Evolutionary conservation across 2,113 vertebrate species (phyloP).

Genomic region (Bolborhynchus lineola): DNA sequence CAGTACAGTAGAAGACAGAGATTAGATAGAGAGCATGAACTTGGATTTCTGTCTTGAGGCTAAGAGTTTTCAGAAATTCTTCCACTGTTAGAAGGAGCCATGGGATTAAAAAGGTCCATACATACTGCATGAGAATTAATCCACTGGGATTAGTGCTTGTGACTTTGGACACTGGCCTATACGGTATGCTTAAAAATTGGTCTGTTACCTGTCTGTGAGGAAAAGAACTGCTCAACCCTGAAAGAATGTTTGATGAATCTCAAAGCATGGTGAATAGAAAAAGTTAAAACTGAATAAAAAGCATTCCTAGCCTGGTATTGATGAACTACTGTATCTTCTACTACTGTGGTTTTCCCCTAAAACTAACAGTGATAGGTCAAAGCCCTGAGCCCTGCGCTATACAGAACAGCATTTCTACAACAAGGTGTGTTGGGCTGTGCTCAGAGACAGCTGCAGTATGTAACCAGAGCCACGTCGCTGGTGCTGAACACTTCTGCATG

Average conservation of each 20-base stretch:
- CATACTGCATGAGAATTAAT: not conserved
- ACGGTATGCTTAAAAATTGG: fast-evolving
- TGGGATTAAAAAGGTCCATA: not conserved
- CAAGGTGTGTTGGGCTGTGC: not conserved
- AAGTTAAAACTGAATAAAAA: not conserved
- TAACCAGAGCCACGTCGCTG: not conserved
- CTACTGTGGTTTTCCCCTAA: not conserved
- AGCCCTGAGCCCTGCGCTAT: too few species aligned
- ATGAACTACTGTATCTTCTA: not conserved
- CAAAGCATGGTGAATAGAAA: fast-evolving
- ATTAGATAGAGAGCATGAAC: not conserved
- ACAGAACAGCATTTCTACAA: fast-evolving
- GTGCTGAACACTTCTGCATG: not conserved
- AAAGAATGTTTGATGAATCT: not conserved
- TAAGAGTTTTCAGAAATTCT: not conserved
- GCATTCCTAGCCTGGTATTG: not conserved
- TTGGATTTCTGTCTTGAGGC: not conserved
- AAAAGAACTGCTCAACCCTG: not conserved
- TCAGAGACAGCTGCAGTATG: fast-evolving
- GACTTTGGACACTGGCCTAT: not conserved
- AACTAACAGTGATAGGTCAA: not conserved
- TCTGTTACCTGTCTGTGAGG: fast-evolving
- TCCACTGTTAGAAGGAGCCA: not conserved
- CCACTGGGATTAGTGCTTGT: fast-evolving
- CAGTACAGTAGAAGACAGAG: not conserved